Conservation (phyloP, 2,888 invertebrate genomes). For the Eristalis pertinax region DNA sequence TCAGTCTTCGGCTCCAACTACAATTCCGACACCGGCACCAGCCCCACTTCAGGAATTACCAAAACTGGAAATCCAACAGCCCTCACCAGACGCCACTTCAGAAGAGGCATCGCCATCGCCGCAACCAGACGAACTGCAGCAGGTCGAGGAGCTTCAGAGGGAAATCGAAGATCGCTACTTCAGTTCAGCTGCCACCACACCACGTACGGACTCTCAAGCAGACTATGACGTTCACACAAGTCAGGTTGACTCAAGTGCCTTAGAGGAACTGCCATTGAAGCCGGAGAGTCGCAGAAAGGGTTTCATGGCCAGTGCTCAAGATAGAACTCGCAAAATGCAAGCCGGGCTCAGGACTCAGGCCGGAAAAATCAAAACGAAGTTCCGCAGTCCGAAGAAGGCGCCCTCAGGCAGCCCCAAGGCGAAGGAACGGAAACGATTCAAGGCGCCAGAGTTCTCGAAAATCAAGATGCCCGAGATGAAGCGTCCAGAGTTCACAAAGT, state of each 20-base stretch:
- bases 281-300: conserved; percentile 83
- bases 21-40: neutral
- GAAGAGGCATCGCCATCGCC: conserved; percentile 22
- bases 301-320: conserved; percentile 82
- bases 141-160: conserved; percentile 84
- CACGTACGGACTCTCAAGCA: conserved; percentile 84
- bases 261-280: conserved; percentile 85
- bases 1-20: neutral
- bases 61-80: conserved; percentile 47
- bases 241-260: conserved; percentile 86
- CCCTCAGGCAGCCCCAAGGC: conserved; percentile 79
- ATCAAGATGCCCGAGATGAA: conserved; percentile 81
- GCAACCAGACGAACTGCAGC: conserved; percentile 76
- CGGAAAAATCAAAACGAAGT: conserved; percentile 86
- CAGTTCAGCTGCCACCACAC: conserved; percentile 83
- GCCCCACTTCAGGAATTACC: conserved; percentile 75
- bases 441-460: conserved; percentile 80
- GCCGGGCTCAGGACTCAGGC: conserved; percentile 87
- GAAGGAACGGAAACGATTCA: conserved; percentile 79
- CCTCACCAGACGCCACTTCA: conserved; percentile 16
- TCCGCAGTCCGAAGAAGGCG: conserved; percentile 82
- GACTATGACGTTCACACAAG: conserved; percentile 87
- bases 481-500: conserved; percentile 82
- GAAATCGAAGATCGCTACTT: conserved; percentile 86
- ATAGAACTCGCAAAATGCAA: conserved; percentile 84